Evolutionary conservation across 2,797 vertebrate species (phyloP), one percentile per base, ranked within the genome.

Genomic region (Sebastes minor): DNA sequence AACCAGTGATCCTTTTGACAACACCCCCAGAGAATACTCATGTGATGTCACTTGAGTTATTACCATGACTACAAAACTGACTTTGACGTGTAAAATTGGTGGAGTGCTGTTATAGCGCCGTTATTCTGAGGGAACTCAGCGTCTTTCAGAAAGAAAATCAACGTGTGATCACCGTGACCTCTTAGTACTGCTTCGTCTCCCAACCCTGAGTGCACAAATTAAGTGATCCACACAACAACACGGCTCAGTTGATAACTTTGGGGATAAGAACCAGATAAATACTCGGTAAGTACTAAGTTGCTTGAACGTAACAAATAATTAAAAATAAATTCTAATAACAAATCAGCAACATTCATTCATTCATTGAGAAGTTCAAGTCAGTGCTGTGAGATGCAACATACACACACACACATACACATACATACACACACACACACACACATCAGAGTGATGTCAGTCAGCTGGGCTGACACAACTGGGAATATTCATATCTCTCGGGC

Each of bases 141-240:
- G 6, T 46, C 42, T 46, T 46, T 14, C 3, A 62, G 46, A 35
- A 60, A 61, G 11, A n/a, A 30, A 30, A 38, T 13, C 42, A 46
- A 46, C 16, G 6, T n/a, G 18, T 20, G 46, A 32, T 25, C 18
- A 25, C 12, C 11, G 11, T 25, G 55, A 75, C 32, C 73, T 78
- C 25, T 22, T 14, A 38, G 10, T 12, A 4, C 59, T 60, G 28
- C 16, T 64, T 35, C 6, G 12, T 71, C 28, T 30, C 76, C 38
- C 62, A 62, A 69, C 68, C 76, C 78, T 63, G 72, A 88, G 85
- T 67, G 56, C 46, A 84, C 61, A 73, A 6, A 49, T 49, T 16
- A 71, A 38, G 28, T 67, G 69, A 22, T 74, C 1, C 13, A 74
- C 55, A n/a, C 63, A 68, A 38, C 13, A 14, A 42, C 22, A 66